A percentile compares a stretch with the other conserved stretches of the same genome.
phyloP scores from a whole-genome alignment of 2,797 vertebrate species.

The Cyclura pinguis region DNA sequence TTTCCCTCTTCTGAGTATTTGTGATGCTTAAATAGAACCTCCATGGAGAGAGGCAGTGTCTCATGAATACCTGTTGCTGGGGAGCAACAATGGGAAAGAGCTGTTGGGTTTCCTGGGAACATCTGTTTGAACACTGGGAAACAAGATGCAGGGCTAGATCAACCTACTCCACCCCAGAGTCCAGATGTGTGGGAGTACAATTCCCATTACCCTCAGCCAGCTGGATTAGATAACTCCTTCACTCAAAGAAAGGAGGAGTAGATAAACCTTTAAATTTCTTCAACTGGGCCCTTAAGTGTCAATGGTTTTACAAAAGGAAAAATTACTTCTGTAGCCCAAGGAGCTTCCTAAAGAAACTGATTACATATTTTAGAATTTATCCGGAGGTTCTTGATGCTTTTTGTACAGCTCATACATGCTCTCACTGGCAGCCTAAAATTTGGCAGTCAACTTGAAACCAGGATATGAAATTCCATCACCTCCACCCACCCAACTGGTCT shows the following conservation, averaged over 20 bases:
- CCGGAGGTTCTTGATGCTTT: neutral
- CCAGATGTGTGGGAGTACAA: neutral
- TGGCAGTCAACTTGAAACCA: neutral
- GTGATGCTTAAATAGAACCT: neutral
- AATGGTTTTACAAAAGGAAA: neutral
- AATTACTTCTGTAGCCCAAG: neutral
- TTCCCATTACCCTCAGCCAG: neutral
- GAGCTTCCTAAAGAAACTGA: neutral
- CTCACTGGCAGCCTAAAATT: neutral
- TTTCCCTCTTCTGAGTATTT: too few species aligned
- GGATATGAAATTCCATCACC: neutral
- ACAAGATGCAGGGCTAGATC: neutral
- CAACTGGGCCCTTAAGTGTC: neutral
- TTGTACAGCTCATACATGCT: neutral
- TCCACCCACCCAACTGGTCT: neutral
- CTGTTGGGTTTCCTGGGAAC: neutral
- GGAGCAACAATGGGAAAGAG: neutral
- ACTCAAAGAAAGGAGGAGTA: neutral
- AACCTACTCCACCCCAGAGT: neutral
- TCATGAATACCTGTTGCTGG: neutral
- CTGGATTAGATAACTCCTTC: neutral
- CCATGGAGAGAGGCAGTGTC: neutral
- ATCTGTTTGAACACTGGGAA: neutral
- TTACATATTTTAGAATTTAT: conserved; percentile 1
- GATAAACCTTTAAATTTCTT: neutral